Base-by-base conservation (phyloP, 2,888 invertebrate species). In the Rhingia rostrata region DNA sequence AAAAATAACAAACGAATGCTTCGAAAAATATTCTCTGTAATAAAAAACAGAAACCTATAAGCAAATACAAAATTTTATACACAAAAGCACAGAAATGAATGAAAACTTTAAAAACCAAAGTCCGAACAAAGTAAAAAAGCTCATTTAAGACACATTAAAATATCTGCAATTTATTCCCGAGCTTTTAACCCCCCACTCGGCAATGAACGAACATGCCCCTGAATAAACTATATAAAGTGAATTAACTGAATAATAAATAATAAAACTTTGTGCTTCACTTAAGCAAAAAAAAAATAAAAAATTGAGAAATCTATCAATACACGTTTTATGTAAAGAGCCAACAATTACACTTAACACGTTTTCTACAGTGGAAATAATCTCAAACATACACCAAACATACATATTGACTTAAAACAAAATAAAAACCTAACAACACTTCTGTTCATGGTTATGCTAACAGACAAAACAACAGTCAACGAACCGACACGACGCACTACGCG, bases 111-210 rank as follows among this genome's bases (percentile, higher is more conserved):
- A 32, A 14, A 30, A 39, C 14, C n/a, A 12, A 6, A 22, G 37
- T n/a, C 64, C 6, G 32, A 2, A 14, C 10, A 66, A 41, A 22
- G 14, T 4, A 37, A 72, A 22, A 22, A 72, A 72, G 61, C 70
- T 72, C 70, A 45, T 6, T 22, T 14, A 5, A 63, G 58, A 53
- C 14, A 51, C 14, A 60, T 53, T 43, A 54, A 53, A 61, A 43
- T 60, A 51, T 51, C 51, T 70, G 60, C 51, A 60, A 41, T 60
- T 70, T 70, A 70, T 70, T 70, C 53, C 53, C 10, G 61, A 72
- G 72, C 72, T 72, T 72, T 72, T 22, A 22, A 32, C 4, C 37
- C 47, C 22, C 43, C 22, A 7, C 60, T 45, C 14, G 3, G 9
- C 5, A 56, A 12, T 33, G n/a, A n/a, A 7, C 32, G 41, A 41